A percentile compares a stretch with the other conserved stretches of the same genome.
Conservation (phyloP, 2,113 vertebrate genomes). For the Gavialis gangeticus region DNA sequence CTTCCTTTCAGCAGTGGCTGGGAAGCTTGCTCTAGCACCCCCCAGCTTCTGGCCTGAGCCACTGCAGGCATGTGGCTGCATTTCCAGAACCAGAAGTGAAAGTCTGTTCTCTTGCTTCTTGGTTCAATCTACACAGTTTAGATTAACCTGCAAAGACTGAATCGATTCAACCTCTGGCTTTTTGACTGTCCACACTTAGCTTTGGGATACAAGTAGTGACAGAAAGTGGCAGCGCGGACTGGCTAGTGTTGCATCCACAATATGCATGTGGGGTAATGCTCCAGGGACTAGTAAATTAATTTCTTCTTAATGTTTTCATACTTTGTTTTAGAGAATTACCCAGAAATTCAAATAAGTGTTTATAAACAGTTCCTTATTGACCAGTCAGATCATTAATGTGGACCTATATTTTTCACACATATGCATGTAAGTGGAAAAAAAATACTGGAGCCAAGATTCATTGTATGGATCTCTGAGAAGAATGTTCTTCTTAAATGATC, state of each 20-base stretch:
- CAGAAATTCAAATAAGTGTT: background rate
- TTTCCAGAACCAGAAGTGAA: no score
- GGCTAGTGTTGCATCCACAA: background rate
- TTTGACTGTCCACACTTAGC: no score
- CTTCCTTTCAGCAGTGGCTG: no score
- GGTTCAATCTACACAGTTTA: no score
- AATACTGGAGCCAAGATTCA: background rate
- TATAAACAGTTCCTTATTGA: background rate
- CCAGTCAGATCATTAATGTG: background rate
- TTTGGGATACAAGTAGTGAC: no score
- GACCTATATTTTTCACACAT: background rate
- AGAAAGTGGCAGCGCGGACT: background rate
- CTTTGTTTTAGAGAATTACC: background rate
- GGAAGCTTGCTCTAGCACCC: no score
- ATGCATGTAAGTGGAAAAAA: background rate
- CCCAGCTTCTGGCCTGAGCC: no score
- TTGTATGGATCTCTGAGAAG: background rate
- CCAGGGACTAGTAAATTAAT: background rate
- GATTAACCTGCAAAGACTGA: no score
- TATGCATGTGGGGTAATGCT: background rate
- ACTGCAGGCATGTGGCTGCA: no score
- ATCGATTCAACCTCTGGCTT: no score
- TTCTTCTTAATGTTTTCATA: background rate
- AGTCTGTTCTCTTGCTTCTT: no score
- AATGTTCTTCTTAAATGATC: background rate